Evolutionary conservation across 2,113 vertebrate species (phyloP).

Genomic region (Amphiprion ocellaris): DNA sequence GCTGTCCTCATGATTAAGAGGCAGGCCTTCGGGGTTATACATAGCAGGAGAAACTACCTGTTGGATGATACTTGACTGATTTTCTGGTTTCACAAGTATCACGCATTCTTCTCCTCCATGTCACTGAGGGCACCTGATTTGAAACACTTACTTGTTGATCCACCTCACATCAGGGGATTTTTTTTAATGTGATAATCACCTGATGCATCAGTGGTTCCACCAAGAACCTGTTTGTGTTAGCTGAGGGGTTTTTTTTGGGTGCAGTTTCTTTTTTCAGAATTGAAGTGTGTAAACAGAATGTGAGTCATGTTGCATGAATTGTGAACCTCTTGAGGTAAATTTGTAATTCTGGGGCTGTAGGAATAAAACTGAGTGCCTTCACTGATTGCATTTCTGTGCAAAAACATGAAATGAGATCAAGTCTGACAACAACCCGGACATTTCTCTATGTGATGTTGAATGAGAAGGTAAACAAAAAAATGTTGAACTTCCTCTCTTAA

Average conservation of each 20-base stretch:
- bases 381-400: background rate
- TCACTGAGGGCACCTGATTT: constrained; percentile 13
- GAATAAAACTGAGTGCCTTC: background rate
- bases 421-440: too few relatives aligned
- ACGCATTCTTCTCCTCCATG: constrained; percentile 1
- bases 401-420: background rate
- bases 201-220: background rate
- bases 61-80: constrained; percentile 10
- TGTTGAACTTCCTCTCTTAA: too few relatives aligned
- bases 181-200: background rate
- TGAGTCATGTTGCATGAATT: background rate
- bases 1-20: background rate
- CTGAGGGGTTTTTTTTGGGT: background rate
- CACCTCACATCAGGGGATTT: background rate
- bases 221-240: background rate
- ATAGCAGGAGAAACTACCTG: constrained; percentile 6
- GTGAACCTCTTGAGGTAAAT: background rate
- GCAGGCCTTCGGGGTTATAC: background rate
- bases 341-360: too few relatives aligned
- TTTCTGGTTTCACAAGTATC: constrained; percentile 45
- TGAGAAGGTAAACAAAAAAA: too few relatives aligned
- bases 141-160: background rate
- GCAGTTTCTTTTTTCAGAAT: background rate
- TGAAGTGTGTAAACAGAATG: background rate
- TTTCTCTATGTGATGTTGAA: background rate